Percentiles rank a stretch among this genome's conserved stretches.
These are phyloP conservation scores for Drosophila monieri DNA, from an alignment of 2,888 invertebrate genomes.

Conservation along the genomic window DNA sequence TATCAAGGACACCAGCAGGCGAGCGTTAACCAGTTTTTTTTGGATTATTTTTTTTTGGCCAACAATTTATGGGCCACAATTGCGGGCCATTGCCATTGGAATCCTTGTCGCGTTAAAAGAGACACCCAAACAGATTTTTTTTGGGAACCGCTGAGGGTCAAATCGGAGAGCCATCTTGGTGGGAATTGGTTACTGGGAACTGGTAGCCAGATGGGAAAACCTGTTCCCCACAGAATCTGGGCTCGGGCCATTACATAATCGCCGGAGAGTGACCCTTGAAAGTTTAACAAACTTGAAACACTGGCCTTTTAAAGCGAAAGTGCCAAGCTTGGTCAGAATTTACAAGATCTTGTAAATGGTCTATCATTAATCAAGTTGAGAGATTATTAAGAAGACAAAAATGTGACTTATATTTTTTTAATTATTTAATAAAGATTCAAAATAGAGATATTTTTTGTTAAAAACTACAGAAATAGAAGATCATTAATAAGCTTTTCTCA, in stretches of 20 bases:
- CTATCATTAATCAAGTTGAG: slow-evolving; percentile 32
- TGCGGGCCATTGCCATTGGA: slow-evolving; percentile 74
- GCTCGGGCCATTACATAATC: slow-evolving; percentile 64
- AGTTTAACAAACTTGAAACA: slow-evolving; percentile 47
- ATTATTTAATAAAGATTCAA: not conserved
- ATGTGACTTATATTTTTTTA: not conserved
- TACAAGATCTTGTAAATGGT: slow-evolving; percentile 36
- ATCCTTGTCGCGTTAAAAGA: slow-evolving; percentile 57
- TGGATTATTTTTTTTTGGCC: slow-evolving; percentile 16
- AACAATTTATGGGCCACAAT: slow-evolving; percentile 67
- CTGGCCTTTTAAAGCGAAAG: slow-evolving; percentile 51
- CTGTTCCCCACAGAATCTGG: slow-evolving; percentile 65
- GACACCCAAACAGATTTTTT: slow-evolving; percentile 24
- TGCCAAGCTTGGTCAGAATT: slow-evolving; percentile 33
- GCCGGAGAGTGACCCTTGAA: slow-evolving; percentile 39
- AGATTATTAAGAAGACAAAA: not conserved
- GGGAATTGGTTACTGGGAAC: slow-evolving; percentile 19
- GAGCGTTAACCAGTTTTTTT: slow-evolving; percentile 61
- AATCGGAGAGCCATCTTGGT: slow-evolving; percentile 11
- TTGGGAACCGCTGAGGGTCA: slow-evolving; percentile 61
- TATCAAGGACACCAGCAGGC: slow-evolving; percentile 64
- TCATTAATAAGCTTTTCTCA: not conserved
- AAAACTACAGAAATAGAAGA: not conserved
- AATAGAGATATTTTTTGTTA: not conserved
- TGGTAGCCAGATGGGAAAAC: slow-evolving; percentile 47